phyloP scores from a whole-genome alignment of 1,140 invertebrate genomes.

The Andrena cerasifolii region DNA sequence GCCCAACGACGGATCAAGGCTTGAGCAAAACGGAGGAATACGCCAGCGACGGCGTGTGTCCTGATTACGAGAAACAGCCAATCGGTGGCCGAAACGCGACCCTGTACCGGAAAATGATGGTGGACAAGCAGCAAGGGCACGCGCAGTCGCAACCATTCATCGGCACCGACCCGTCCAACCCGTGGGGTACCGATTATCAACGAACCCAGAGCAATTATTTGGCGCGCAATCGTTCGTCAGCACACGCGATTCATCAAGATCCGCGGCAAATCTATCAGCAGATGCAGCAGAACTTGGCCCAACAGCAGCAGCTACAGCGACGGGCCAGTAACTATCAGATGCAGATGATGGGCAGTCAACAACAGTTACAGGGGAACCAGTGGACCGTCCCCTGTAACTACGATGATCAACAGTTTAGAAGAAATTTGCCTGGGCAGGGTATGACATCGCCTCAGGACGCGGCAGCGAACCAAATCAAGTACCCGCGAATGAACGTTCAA shows the following conservation, averaged over 20 bases:
- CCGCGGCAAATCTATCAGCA: slow-evolving; percentile 46
- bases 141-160: neutral
- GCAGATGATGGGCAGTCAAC: slow-evolving; percentile 8
- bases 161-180: neutral
- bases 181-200: neutral
- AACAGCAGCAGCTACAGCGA: slow-evolving; percentile 46
- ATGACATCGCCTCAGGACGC: slow-evolving; percentile 60
- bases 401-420: slow-evolving; percentile 3
- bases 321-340: slow-evolving; percentile 7
- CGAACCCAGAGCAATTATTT: neutral
- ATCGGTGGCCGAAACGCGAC: slow-evolving; percentile 51
- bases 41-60: neutral
- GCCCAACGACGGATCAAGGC: neutral
- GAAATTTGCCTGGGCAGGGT: slow-evolving; percentile 6
- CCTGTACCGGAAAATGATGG: slow-evolving; percentile 13
- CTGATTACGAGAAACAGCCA: slow-evolving; percentile 52
- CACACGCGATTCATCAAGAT: neutral
- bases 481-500: neutral
- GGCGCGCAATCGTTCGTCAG: neutral
- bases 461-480: slow-evolving; percentile 26
- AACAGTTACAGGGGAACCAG: neutral
- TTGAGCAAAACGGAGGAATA: neutral
- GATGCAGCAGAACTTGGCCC: slow-evolving; percentile 25
- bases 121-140: neutral
- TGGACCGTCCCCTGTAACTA: neutral